Evolutionary conservation across 2,888 invertebrate species (phyloP), one percentile per base, ranked within the genome.

Genomic region (Uropetala carovei): DNA sequence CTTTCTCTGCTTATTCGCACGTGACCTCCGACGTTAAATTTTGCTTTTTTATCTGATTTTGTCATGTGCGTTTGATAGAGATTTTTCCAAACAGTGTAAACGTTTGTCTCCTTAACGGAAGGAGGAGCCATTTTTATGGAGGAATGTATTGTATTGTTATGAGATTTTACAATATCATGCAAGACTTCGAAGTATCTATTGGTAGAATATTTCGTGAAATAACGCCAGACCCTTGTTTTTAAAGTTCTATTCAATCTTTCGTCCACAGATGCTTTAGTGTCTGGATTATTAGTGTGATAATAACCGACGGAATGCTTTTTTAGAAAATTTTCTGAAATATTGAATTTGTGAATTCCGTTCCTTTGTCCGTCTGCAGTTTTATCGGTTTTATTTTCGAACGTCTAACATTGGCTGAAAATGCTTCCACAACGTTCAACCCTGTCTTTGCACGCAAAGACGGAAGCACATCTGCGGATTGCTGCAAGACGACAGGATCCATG

Each of bases 21-120:
- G 94, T 84, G 14, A 92, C 94, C 94, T 14, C 93, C 94, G 75
- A 91, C 86, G 94, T 94, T 59, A 68, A 92, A 58, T 92, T n/a
- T n/a, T n/a, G n/a, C n/a, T n/a, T n/a, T n/a, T n/a, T n/a, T n/a
- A n/a, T n/a, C n/a, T n/a, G n/a, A 0, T 18, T 13, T 22, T 14
- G 9, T 11, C 3, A 13, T 14, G 8, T 30, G 14, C 11, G 18
- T 22, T n/a, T 16, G 22, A 11, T 92, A 81, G 0, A 84, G 13
- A 43, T 81, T 92, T 13, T 91, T 57, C 93, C 93, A 93, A 60
- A 93, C 93, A n/a, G n/a, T n/a, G n/a, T n/a, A n/a, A n/a, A n/a
- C n/a, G n/a, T n/a, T n/a, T n/a, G n/a, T n/a, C n/a, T n/a, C n/a
- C n/a, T n/a, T n/a, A n/a, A n/a, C n/a, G n/a, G n/a, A n/a, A n/a